Percentiles rank a stretch among this genome's conserved stretches.
Evolutionary conservation across 2,888 invertebrate species (phyloP).

Genomic region (Polydesmus complanatus): DNA sequence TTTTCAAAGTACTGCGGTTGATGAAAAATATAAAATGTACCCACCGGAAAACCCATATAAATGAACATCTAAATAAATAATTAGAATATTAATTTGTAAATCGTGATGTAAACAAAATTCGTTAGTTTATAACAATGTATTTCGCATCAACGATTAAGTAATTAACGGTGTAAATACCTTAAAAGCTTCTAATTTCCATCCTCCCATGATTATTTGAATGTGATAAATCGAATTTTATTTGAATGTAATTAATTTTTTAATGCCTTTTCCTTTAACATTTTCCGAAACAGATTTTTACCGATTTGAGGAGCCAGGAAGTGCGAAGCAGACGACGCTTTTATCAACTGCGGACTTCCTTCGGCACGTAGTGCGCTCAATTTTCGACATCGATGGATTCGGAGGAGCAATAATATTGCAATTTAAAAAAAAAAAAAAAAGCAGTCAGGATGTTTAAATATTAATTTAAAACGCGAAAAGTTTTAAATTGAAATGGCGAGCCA

Average conservation of each 20-base stretch:
- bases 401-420: no score
- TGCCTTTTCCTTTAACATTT: not conserved
- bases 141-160: not conserved
- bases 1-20: conserved; percentile 11
- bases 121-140: not conserved
- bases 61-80: conserved; percentile 6
- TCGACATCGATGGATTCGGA: no score
- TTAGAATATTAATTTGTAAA: not conserved
- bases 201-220: conserved; percentile 1
- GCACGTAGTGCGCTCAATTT: no score
- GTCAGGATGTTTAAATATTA: no score
- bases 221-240: not conserved
- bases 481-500: conserved; percentile 13
- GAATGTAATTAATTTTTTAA: not conserved
- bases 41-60: conserved; percentile 11
- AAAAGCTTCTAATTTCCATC: conserved; percentile 11
- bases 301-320: no score
- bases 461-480: no score
- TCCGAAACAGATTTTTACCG: no score
- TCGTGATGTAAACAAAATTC: not conserved
- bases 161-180: conserved; percentile 3
- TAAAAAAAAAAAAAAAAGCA: no score
- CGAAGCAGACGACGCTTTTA: not conserved
- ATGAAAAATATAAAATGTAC: conserved; percentile 11
- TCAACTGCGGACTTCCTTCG: no score